These are phyloP conservation scores for Patiria pectinifera DNA, from an alignment of 53 echinoderm and acorn worm species.

Conservation along the genomic window DNA sequence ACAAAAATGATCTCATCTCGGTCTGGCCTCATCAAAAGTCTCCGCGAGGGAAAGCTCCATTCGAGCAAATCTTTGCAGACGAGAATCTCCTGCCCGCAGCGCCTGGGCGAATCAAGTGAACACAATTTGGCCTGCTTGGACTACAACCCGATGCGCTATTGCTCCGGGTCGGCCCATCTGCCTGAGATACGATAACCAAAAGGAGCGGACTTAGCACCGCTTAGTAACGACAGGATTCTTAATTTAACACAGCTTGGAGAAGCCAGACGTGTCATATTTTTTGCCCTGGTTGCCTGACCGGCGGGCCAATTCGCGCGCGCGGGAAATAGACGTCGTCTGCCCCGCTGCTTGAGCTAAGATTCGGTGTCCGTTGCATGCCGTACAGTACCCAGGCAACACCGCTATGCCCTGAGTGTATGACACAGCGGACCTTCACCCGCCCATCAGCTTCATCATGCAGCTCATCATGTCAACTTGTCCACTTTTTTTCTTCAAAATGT, in stretches of 20 bases:
- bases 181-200: constrained; percentile 49
- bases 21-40: constrained; percentile 36
- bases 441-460: constrained; percentile 16
- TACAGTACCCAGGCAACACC: neutral
- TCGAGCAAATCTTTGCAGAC: constrained; percentile 60
- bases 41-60: constrained; percentile 41
- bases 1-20: constrained; percentile 59
- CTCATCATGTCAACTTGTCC: constrained; percentile 12
- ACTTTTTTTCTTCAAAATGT: constrained; percentile 14
- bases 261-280: constrained; percentile 60
- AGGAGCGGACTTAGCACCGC: constrained; percentile 41
- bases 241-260: constrained; percentile 56
- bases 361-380: neutral
- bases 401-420: constrained; percentile 45
- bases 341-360: neutral
- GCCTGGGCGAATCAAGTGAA: constrained; percentile 53
- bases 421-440: constrained; percentile 59
- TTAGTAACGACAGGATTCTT: constrained; percentile 55
- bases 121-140: constrained; percentile 39
- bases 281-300: constrained; percentile 55
- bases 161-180: constrained; percentile 43
- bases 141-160: constrained; percentile 48
- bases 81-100: constrained; percentile 52
- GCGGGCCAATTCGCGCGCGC: constrained; percentile 64
- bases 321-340: constrained; percentile 61